These are phyloP conservation scores for Panonychus citri DNA, from an alignment of 1,140 invertebrate species.

Conservation along the genomic window DNA sequence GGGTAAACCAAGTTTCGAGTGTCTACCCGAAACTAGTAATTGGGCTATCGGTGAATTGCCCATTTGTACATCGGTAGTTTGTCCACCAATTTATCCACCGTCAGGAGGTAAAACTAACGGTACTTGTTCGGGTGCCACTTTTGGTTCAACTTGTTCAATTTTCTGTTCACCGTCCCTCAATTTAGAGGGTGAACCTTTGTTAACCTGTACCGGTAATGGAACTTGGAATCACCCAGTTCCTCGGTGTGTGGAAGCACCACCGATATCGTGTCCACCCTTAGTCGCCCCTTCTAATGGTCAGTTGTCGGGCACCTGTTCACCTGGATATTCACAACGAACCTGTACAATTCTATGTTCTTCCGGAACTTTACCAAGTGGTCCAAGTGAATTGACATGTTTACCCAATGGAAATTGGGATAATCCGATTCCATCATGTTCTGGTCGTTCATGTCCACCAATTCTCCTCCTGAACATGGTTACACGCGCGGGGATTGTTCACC, in stretches of 20 bases:
- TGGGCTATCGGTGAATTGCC: conserved; percentile 8
- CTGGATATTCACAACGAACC: not conserved
- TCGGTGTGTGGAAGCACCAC: not conserved
- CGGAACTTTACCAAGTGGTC: not conserved
- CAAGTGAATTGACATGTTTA: not conserved
- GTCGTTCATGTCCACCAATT: not conserved
- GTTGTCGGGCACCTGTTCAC: not conserved
- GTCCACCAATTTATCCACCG: not conserved
- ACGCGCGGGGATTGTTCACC: not conserved
- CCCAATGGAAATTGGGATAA: not conserved
- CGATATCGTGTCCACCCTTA: not conserved
- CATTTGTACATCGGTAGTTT: not conserved
- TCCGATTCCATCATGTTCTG: not conserved
- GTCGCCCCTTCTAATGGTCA: not conserved
- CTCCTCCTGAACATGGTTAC: not conserved
- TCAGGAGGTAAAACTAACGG: not conserved
- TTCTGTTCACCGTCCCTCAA: conserved; percentile 5
- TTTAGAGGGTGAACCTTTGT: conserved; percentile 1
- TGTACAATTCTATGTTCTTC: not conserved
- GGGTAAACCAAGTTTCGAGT: not conserved
- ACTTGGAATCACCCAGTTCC: conserved; percentile 3
- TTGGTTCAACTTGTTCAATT: conserved; percentile 6
- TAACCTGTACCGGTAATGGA: conserved; percentile 2
- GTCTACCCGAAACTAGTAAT: not conserved
- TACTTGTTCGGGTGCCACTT: not conserved